phyloP scores from a whole-genome alignment of 1,140 invertebrate species.

The Drosophila yakuba region DNA sequence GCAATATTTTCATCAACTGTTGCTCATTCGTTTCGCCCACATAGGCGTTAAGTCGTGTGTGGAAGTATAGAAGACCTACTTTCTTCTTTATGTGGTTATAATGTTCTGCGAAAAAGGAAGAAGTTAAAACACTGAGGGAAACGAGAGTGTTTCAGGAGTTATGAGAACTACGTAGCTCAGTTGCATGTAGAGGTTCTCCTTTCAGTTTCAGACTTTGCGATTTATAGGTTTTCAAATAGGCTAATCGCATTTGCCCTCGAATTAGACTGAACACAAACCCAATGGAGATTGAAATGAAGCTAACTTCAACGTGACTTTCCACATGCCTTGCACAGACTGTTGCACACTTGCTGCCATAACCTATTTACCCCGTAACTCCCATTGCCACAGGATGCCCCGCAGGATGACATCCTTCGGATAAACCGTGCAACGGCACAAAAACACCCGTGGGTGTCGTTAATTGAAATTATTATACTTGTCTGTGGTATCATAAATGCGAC shows the following conservation, averaged over 20 bases:
- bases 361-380: conserved; percentile 1
- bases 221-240: no score
- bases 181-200: no score
- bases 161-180: no score
- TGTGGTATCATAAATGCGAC: conserved; percentile 83
- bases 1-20: conserved; percentile 21
- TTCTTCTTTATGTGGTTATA: neutral
- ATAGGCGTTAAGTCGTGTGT: neutral
- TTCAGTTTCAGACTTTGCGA: no score
- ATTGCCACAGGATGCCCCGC: neutral
- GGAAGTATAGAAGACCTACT: neutral
- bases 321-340: conserved; percentile 2
- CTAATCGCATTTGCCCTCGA: neutral
- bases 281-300: neutral
- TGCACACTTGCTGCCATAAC: conserved; percentile 11
- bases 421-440: conserved; percentile 47
- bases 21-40: conserved; percentile 9
- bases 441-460: conserved; percentile 81
- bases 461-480: conserved; percentile 84
- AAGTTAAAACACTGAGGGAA: no score
- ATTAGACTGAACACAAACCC: neutral
- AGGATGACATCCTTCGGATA: conserved; percentile 9
- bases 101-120: no score
- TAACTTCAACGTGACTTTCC: conserved; percentile 1
- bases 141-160: no score